Percentiles rank a stretch among this genome's conserved stretches.
Conservation (phyloP, 2,888 invertebrate species). For the Lymantria monacha region DNA sequence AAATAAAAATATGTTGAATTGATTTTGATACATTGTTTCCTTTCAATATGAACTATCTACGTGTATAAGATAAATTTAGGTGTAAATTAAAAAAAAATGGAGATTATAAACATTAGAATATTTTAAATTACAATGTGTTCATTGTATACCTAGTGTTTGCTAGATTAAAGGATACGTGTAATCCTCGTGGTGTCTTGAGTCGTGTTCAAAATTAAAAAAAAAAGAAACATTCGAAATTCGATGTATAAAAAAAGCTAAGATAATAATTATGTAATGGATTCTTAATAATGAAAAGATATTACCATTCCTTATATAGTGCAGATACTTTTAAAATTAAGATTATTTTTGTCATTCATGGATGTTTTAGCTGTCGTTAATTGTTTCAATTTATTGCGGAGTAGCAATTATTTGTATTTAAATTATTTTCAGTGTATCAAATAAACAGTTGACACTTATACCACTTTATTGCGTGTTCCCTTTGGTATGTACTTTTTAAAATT, state of each 20-base stretch:
- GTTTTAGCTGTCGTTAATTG: slow-evolving; percentile 17
- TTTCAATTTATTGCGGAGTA: slow-evolving; percentile 21
- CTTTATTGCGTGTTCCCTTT: slow-evolving; percentile 37
- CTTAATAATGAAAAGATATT: slow-evolving; percentile 25
- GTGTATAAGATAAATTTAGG: too few species aligned
- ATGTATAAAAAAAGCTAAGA: slow-evolving; percentile 44
- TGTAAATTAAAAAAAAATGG: too few species aligned
- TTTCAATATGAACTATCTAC: too few species aligned
- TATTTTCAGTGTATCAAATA: slow-evolving; percentile 53
- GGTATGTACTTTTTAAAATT: slow-evolving; percentile 26
- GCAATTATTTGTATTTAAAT: slow-evolving; percentile 42
- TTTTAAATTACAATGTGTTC: slow-evolving; percentile 69
- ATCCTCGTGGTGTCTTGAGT: slow-evolving; percentile 49
- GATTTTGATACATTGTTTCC: background rate
- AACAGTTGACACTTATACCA: slow-evolving; percentile 41
- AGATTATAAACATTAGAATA: too few species aligned
- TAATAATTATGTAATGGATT: slow-evolving; percentile 36
- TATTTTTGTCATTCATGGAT: slow-evolving; percentile 22
- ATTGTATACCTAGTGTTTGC: slow-evolving; percentile 71
- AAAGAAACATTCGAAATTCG: slow-evolving; percentile 41
- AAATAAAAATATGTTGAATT: slow-evolving; percentile 13
- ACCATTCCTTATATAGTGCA: slow-evolving; percentile 28
- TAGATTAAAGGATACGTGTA: slow-evolving; percentile 55
- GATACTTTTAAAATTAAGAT: slow-evolving; percentile 7
- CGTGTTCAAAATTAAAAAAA: slow-evolving; percentile 51